Evolutionary conservation across 2,797 vertebrate genomes (phyloP).

Genomic region (Selene dorsalis): DNA sequence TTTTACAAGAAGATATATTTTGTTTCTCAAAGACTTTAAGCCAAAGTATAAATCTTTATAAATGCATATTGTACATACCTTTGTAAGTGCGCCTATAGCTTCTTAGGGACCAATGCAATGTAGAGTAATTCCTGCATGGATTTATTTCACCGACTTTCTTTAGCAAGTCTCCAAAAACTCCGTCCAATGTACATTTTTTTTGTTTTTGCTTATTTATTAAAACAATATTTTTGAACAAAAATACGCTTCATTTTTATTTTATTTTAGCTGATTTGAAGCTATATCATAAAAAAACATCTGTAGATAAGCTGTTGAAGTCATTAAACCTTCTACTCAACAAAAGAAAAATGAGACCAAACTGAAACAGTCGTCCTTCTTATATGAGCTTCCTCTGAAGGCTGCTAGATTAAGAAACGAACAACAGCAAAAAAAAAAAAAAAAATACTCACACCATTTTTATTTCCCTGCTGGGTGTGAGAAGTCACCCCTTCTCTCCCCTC

Average conservation of each 20-base stretch:
- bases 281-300: neutral
- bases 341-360: neutral
- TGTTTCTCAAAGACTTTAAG: slow-evolving; percentile 76
- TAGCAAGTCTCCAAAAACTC: slow-evolving; percentile 73
- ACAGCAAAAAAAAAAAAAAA: neutral
- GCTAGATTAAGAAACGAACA: neutral
- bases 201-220: slow-evolving; percentile 95
- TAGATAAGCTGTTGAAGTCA: neutral
- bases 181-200: slow-evolving; percentile 89
- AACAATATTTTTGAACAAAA: slow-evolving; percentile 86
- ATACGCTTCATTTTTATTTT: slow-evolving; percentile 29
- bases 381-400: slow-evolving; percentile 4
- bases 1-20: slow-evolving; percentile 70
- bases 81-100: slow-evolving; percentile 77
- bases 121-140: slow-evolving; percentile 82
- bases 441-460: slow-evolving; percentile 16
- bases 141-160: slow-evolving; percentile 74
- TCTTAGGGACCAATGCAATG: slow-evolving; percentile 85
- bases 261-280: neutral
- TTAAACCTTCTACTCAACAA: neutral
- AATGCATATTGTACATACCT: slow-evolving; percentile 83
- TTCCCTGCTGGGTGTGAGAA: slow-evolving; percentile 58
- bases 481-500: neutral
- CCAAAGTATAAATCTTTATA: slow-evolving; percentile 76
- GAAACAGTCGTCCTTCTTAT: neutral